phyloP scores from a whole-genome alignment of 1,140 invertebrate genomes.

The Drosophila chauvacae region DNA sequence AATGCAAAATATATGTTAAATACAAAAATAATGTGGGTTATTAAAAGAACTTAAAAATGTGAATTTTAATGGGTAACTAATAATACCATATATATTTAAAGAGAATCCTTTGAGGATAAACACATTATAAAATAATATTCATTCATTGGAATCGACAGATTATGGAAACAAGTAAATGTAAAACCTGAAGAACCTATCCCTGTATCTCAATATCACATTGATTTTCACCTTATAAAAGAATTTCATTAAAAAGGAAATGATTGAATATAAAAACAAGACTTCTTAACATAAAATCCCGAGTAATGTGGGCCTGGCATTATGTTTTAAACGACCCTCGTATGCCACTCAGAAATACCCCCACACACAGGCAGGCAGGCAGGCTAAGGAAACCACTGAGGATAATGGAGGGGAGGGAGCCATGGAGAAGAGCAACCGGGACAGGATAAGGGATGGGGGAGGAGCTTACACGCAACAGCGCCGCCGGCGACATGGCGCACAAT shows the following conservation, averaged over 20 bases:
- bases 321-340: slow-evolving; percentile 16
- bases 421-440: not conserved
- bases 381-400: slow-evolving; percentile 35
- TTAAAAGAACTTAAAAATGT: not conserved
- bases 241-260: not conserved
- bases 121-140: not conserved
- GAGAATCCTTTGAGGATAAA: not conserved
- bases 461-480: slow-evolving; percentile 67
- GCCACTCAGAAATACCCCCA: slow-evolving; percentile 7
- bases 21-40: not conserved
- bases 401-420: not conserved
- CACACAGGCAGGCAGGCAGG: not conserved
- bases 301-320: not conserved
- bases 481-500: slow-evolving; percentile 67
- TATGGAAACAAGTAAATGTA: too few species aligned
- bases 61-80: too few species aligned
- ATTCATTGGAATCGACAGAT: not conserved
- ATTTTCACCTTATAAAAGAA: not conserved
- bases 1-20: not conserved
- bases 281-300: not conserved
- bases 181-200: not conserved
- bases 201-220: not conserved
- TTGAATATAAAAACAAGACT: not conserved
- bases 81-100: not conserved
- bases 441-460: slow-evolving; percentile 19